A percentile compares a stretch with the other conserved stretches of the same genome.
Evolutionary conservation across 2,797 vertebrate species (phyloP).

Genomic region (Pachyuromys duprasi): DNA sequence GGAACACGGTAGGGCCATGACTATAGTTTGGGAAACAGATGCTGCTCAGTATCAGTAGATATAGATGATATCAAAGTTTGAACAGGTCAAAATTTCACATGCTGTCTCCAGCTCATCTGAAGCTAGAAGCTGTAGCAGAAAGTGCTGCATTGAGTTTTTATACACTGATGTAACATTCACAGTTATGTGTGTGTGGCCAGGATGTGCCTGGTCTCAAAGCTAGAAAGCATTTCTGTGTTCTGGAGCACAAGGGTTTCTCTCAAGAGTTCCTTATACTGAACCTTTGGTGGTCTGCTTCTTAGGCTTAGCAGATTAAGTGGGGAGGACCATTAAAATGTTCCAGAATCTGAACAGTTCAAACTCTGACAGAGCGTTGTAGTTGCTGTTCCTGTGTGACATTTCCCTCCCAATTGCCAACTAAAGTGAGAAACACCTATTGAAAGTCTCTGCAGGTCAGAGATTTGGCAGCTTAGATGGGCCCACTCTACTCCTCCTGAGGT

Average conservation of each 20-base stretch:
- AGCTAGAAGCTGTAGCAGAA: neutral
- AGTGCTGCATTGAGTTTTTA: neutral
- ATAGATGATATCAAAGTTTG: neutral
- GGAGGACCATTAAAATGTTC: neutral
- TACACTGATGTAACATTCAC: neutral
- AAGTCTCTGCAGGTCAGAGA: constrained; percentile 1
- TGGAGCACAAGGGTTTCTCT: neutral
- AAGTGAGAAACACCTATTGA: neutral
- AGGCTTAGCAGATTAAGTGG: neutral
- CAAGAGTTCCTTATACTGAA: neutral
- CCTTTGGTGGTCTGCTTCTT: neutral
- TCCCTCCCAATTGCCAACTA: neutral
- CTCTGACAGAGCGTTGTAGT: neutral
- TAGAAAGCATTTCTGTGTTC: neutral
- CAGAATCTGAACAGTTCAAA: neutral
- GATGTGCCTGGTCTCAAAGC: neutral
- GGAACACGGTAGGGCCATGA: neutral
- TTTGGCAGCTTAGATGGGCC: neutral
- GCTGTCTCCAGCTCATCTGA: neutral
- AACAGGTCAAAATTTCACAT: neutral
- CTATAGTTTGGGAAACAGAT: neutral
- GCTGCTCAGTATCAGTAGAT: neutral
- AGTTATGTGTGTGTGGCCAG: neutral
- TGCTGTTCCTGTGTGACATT: neutral
- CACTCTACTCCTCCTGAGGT: neutral